Evolutionary conservation across 2,797 vertebrate genomes (phyloP).

Genomic region (Onychomys torridus): DNA sequence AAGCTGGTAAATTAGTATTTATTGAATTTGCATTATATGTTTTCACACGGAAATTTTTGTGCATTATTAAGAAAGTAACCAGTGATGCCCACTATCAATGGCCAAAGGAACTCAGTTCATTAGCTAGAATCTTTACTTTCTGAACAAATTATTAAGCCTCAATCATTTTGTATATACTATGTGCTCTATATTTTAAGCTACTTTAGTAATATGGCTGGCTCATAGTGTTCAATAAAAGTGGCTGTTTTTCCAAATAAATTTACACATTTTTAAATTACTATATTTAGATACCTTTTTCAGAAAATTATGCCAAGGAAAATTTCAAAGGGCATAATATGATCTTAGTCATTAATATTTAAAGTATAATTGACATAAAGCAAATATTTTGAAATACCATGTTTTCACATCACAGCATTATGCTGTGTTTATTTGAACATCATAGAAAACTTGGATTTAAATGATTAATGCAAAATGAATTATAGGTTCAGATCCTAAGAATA

Average conservation of each 20-base stretch:
- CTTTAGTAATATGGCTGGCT: background rate
- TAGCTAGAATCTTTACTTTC: background rate
- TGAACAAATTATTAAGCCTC: background rate
- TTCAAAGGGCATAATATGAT: background rate
- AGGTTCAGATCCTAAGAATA: background rate
- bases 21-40: background rate
- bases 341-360: background rate
- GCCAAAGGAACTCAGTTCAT: no score
- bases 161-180: background rate
- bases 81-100: background rate
- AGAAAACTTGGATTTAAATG: background rate
- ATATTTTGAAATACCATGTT: constrained; percentile 17
- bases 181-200: background rate
- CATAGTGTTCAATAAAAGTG: background rate
- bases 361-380: background rate
- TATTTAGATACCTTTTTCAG: background rate
- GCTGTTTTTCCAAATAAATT: background rate
- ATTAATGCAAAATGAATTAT: background rate
- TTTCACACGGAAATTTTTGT: background rate
- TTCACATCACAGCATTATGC: background rate
- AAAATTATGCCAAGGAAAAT: background rate
- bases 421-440: background rate
- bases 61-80: background rate
- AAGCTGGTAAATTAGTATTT: background rate
- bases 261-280: background rate